These are phyloP conservation scores for Lampris incognitus DNA, from an alignment of 2,113 vertebrate genomes.

Conservation along the genomic window DNA sequence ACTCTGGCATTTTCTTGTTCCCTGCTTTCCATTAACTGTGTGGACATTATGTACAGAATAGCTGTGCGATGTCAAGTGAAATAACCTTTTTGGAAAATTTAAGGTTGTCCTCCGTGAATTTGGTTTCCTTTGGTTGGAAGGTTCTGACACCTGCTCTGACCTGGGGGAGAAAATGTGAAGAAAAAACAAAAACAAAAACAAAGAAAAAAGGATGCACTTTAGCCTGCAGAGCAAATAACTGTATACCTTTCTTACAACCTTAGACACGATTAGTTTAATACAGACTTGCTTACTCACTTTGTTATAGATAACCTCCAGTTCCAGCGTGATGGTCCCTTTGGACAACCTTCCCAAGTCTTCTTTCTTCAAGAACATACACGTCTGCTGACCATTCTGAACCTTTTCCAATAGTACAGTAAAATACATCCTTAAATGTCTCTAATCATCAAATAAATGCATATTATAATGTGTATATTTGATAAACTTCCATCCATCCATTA, in stretches of 20 bases:
- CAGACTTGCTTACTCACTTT: constrained; percentile 96
- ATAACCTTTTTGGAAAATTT: constrained; percentile 95
- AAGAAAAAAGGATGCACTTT: not conserved
- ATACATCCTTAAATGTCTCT: not conserved
- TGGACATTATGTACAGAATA: not conserved
- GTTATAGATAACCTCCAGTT: constrained; percentile 92
- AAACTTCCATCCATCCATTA: no score
- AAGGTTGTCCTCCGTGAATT: constrained; percentile 86
- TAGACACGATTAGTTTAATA: constrained; percentile 17
- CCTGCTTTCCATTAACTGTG: constrained; percentile 15
- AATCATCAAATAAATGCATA: not conserved
- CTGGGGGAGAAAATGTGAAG: constrained; percentile 69
- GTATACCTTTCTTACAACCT: not conserved
- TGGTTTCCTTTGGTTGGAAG: constrained; percentile 89
- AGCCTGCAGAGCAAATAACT: not conserved
- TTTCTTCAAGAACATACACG: constrained; percentile 89
- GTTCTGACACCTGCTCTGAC: constrained; percentile 90
- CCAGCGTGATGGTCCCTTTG: constrained; percentile 93
- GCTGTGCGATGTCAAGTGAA: constrained; percentile 1
- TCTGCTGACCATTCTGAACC: constrained; percentile 90
- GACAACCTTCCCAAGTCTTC: constrained; percentile 86
- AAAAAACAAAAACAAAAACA: not conserved
- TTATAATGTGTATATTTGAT: not conserved
- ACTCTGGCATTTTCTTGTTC: constrained; percentile 23
- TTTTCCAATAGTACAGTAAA: constrained; percentile 54